These are phyloP conservation scores for Morinoia aosen DNA, from an alignment of 2,888 invertebrate species.

Conservation along the genomic window DNA sequence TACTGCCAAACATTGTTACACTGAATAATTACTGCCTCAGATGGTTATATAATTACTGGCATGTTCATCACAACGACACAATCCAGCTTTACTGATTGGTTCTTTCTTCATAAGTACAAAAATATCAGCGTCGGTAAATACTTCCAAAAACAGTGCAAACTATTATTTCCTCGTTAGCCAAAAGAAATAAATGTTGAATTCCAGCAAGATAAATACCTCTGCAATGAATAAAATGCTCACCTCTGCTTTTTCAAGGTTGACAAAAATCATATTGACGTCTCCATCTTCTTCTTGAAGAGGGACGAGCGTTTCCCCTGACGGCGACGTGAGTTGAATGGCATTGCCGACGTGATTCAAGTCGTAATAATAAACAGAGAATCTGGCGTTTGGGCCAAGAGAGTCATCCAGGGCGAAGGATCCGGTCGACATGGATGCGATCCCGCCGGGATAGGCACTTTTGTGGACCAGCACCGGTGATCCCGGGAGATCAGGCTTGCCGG, in stretches of 20 bases:
- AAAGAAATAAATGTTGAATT: background rate
- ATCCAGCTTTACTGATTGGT: too few relatives aligned
- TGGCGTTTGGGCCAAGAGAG: constrained; percentile 62
- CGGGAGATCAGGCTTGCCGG: constrained; percentile 51
- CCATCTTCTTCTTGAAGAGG: constrained; percentile 66
- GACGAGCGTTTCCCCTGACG: constrained; percentile 60
- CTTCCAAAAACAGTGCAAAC: background rate
- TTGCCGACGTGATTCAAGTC: constrained; percentile 67
- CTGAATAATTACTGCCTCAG: too few relatives aligned
- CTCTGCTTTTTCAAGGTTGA: constrained; percentile 63
- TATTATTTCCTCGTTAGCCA: background rate
- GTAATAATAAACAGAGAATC: constrained; percentile 67
- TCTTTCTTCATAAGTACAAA: background rate
- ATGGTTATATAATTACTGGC: too few relatives aligned
- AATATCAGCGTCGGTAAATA: background rate
- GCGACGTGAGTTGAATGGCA: constrained; percentile 64
- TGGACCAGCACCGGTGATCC: constrained; percentile 64
- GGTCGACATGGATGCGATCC: constrained; percentile 63
- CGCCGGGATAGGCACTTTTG: constrained; percentile 61
- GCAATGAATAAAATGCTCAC: constrained; percentile 39
- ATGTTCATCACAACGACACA: background rate
- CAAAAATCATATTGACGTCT: constrained; percentile 66
- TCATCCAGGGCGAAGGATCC: constrained; percentile 64
- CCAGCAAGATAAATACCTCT: background rate
- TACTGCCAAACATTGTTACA: too few relatives aligned